Conservation (phyloP, 1,140 invertebrate species). For the Philopotamus ludificatus region DNA sequence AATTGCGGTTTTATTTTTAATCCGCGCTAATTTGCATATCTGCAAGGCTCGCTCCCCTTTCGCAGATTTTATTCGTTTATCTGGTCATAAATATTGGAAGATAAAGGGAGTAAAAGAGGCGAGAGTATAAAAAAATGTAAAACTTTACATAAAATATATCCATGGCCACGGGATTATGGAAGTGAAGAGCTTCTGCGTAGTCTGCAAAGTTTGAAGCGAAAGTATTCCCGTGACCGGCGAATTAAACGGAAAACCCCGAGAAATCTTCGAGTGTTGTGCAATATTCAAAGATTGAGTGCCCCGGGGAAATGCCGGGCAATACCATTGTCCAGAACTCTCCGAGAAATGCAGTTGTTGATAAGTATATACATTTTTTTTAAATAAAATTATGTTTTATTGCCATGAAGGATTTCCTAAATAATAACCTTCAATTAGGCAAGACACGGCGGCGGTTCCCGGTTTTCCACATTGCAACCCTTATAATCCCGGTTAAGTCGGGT, state of each 20-base stretch:
- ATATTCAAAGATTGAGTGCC: slow-evolving; percentile 14
- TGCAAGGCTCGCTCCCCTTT: slow-evolving; percentile 15
- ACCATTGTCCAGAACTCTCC: not conserved
- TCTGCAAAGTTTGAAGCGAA: slow-evolving; percentile 34
- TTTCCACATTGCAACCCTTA: slow-evolving; percentile 27
- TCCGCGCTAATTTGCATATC: slow-evolving; percentile 40
- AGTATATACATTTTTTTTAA: no score
- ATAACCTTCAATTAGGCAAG: slow-evolving; percentile 41
- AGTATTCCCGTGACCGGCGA: slow-evolving; percentile 25
- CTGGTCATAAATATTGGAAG: slow-evolving; percentile 42
- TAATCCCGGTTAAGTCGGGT: slow-evolving; percentile 34
- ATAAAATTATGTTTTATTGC: no score
- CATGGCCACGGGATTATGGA: slow-evolving; percentile 27
- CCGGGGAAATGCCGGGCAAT: not conserved
- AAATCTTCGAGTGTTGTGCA: slow-evolving; percentile 9
- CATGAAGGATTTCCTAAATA: slow-evolving; percentile 30
- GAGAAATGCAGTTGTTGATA: no score
- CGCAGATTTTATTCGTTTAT: slow-evolving; percentile 38
- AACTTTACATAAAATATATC: slow-evolving; percentile 36
- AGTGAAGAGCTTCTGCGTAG: slow-evolving; percentile 10
- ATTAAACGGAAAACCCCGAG: slow-evolving; percentile 20
- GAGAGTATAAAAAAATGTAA: slow-evolving; percentile 16
- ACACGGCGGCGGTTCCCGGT: slow-evolving; percentile 16
- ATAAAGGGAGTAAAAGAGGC: slow-evolving; percentile 34
- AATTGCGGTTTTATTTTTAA: slow-evolving; percentile 43